Evolutionary conservation across 2,797 vertebrate species (phyloP).

Genomic region (Eulemur rubriventer): DNA sequence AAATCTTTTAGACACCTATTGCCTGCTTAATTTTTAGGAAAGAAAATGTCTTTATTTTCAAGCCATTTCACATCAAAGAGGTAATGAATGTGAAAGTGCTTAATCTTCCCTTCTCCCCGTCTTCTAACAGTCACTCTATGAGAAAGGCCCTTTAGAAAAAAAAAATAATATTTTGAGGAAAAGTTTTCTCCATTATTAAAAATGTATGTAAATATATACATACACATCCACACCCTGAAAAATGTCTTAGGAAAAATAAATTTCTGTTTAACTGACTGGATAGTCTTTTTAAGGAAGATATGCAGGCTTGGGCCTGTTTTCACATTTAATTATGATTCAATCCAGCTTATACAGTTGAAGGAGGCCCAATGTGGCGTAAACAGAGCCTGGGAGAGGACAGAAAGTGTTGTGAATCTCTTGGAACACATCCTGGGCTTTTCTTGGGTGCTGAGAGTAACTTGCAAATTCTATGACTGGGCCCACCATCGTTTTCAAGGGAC

Average conservation of each 20-base stretch:
- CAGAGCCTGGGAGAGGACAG: neutral
- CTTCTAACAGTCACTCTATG: neutral
- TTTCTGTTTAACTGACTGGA: neutral
- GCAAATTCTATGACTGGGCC: neutral
- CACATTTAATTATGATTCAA: neutral
- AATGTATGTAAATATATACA: slow-evolving; percentile 2
- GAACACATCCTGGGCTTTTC: neutral
- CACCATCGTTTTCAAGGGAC: neutral
- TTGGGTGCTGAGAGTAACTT: neutral
- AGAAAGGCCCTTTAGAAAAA: neutral
- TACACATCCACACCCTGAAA: neutral
- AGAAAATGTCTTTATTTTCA: neutral
- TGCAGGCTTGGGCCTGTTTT: neutral
- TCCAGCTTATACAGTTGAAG: neutral
- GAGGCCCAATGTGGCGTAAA: neutral
- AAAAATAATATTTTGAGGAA: neutral
- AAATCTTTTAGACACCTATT: neutral
- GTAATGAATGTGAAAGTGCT: neutral
- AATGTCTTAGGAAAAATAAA: neutral
- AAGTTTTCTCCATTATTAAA: slow-evolving; percentile 23
- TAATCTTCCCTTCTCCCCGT: fast-evolving
- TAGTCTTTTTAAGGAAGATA: neutral
- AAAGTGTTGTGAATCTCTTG: neutral
- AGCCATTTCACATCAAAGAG: neutral
- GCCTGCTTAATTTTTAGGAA: slow-evolving; percentile 15